Percentiles rank a stretch among this genome's conserved stretches.
Conservation (phyloP, 2,797 vertebrate genomes). For the Gorsachius magnificus region DNA sequence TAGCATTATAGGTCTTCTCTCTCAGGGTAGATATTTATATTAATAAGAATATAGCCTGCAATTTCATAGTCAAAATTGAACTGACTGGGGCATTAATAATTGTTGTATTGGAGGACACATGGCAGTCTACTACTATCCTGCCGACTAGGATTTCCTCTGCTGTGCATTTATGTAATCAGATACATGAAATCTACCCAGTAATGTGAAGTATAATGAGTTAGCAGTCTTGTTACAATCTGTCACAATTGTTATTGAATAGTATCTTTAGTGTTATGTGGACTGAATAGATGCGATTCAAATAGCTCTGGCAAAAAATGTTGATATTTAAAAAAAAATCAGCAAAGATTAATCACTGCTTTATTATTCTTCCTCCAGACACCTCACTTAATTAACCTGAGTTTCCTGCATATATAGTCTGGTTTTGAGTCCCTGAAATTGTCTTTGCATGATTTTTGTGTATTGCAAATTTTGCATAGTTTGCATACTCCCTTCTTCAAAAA, state of each 20-base stretch:
- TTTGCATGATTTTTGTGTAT: not conserved
- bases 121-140: not conserved
- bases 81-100: not conserved
- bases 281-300: not conserved
- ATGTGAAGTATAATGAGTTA: not conserved
- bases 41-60: not conserved
- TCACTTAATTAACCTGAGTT: not conserved
- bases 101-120: not conserved
- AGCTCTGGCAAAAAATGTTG: not conserved
- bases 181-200: not conserved
- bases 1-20: not conserved
- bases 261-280: not conserved
- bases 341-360: not conserved
- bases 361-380: not conserved
- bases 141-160: not conserved
- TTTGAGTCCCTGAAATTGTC: not conserved
- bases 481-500: not conserved
- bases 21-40: not conserved
- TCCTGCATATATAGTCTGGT: not conserved
- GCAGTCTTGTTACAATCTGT: not conserved
- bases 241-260: not conserved
- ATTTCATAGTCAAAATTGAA: not conserved
- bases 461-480: not conserved
- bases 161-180: not conserved
- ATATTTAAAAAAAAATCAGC: not conserved